Base-by-base conservation (phyloP, 1,140 invertebrate genomes). In the Drosophila ercepeae region DNA sequence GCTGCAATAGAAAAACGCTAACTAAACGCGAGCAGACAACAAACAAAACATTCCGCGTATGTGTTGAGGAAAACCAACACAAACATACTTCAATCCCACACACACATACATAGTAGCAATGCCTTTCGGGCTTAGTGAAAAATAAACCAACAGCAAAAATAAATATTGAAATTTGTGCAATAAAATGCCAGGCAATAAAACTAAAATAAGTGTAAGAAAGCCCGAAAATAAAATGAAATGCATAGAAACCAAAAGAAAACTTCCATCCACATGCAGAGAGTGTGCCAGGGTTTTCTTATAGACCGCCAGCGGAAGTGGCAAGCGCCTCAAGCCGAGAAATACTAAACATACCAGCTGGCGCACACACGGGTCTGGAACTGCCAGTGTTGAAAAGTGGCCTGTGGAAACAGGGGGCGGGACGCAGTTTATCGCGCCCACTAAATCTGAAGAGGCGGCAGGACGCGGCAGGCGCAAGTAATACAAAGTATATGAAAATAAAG, bases 131-230 rank as follows among this genome's bases (percentile, higher is more conserved):
- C 74, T 54, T 55, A 68, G 81, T 65, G 76, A 59, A 79, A 86
- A 84, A 86, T 55, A 86, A 84, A 83, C 79, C 64, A 72, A 76
- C 39, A 76, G 55, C 54, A 69, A 84, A 86, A 84, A 86, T 72
- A 83, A 83, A 83, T 83, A 83, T 83, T 83, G 79, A 83, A 83
- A 83, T 83, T 84, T 83, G 52, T 83, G 79, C 81, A 86, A 84
- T 86, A 86, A 84, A 79, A 86, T 84, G 65, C 54, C 61, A 25
- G 60, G 61, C 72, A 84, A 78, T 83, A 83, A 84, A 83, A 83
- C 64, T 69, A 84, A 84, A 83, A 75, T 69, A 75, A 75, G 54
- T 52, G 45, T 25, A 36, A 29, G 42, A 21, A 59, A 27, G 68
- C 55, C 41, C 51, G 19, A 74, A 58, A 59, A 71, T 54, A 45